Evolutionary conservation across 2,113 vertebrate genomes (phyloP).

Genomic region (Pelobates fuscus): DNA sequence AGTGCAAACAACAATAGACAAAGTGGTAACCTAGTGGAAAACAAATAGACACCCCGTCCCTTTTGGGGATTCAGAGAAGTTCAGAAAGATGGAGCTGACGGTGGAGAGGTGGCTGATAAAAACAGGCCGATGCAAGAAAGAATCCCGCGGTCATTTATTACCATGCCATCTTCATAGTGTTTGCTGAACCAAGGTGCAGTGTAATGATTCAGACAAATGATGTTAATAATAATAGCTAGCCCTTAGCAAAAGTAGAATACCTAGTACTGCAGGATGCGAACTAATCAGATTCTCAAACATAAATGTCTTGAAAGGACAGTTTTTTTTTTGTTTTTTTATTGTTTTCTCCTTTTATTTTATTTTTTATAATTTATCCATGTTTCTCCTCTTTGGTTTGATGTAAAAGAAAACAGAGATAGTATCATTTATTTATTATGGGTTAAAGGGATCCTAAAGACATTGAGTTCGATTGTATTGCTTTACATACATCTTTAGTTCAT

Average conservation of each 20-base stretch:
- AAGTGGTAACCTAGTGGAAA: constrained; percentile 94
- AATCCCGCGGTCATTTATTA: constrained; percentile 93
- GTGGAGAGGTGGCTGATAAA: constrained; percentile 82
- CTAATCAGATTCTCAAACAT: constrained; percentile 75
- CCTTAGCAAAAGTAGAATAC: constrained; percentile 85
- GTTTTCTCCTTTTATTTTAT: no score
- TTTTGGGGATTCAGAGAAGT: constrained; percentile 88
- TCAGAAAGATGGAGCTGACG: constrained; percentile 80
- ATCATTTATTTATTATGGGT: no score
- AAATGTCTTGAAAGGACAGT: constrained; percentile 66
- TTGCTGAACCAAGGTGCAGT: constrained; percentile 90
- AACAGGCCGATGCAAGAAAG: constrained; percentile 88
- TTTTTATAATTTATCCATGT: constrained; percentile 55
- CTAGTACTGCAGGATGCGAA: constrained; percentile 66
- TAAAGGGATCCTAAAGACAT: no score
- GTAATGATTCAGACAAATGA: constrained; percentile 96
- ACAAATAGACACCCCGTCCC: constrained; percentile 94
- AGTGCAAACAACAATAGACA: constrained; percentile 97
- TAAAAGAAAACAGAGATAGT: constrained; percentile 52
- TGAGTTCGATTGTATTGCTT: no score
- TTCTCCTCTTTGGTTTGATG: constrained; percentile 53
- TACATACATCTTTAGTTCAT: no score
- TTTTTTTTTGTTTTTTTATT: no score
- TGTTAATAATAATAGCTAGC: constrained; percentile 95
- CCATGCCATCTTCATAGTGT: constrained; percentile 88